These are phyloP conservation scores for Prietella phreatophila DNA, from an alignment of 2,113 vertebrate species.

Conservation along the genomic window DNA sequence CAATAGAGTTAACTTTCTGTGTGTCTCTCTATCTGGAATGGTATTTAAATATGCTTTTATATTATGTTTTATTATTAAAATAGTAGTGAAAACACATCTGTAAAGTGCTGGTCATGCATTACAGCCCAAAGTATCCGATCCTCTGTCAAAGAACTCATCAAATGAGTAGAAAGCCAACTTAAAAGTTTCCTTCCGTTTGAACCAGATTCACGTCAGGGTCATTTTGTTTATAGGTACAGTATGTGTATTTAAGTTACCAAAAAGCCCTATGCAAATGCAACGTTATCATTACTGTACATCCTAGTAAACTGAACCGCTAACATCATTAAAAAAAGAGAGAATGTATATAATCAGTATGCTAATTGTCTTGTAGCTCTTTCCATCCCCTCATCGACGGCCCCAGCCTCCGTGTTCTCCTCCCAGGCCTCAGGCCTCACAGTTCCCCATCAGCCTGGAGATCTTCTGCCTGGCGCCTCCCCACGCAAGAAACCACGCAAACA, in stretches of 20 bases:
- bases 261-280: background rate
- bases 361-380: slow-evolving; percentile 54
- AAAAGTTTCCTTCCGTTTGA: background rate
- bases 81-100: background rate
- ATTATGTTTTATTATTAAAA: background rate
- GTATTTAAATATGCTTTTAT: background rate
- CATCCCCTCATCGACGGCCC: slow-evolving; percentile 52
- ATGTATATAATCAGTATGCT: background rate
- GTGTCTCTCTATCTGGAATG: background rate
- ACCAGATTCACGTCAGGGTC: background rate
- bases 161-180: background rate
- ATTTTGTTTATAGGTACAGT: background rate
- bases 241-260: background rate
- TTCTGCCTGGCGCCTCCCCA: slow-evolving; percentile 90
- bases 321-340: background rate
- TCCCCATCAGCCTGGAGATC: slow-evolving; percentile 77
- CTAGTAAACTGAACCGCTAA: background rate
- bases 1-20: background rate
- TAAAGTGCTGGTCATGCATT: background rate
- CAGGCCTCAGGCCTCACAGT: slow-evolving; percentile 73
- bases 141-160: background rate
- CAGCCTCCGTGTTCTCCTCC: slow-evolving; percentile 76
- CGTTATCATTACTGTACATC: background rate
- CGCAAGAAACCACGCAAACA: slow-evolving; percentile 98
- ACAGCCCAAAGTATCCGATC: background rate